phyloP scores from a whole-genome alignment of 2,113 vertebrate species.

The Eleginops maclovinus region DNA sequence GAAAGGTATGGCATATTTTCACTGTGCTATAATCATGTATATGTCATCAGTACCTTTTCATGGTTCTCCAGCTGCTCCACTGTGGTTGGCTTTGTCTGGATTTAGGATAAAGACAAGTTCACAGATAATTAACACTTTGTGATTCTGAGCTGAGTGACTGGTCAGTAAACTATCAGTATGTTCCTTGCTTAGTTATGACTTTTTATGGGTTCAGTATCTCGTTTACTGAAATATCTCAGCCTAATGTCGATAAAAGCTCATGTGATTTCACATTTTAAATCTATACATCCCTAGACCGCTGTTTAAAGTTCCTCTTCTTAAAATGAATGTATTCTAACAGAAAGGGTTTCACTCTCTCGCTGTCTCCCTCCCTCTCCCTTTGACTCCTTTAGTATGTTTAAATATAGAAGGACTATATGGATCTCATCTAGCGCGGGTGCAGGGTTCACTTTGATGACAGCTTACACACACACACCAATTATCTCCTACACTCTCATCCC shows the following conservation, averaged over 20 bases:
- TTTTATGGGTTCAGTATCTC: background rate
- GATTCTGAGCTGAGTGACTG: background rate
- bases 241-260: background rate
- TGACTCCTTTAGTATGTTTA: conserved; percentile 38
- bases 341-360: background rate
- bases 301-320: background rate
- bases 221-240: background rate
- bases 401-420: conserved; percentile 36
- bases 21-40: background rate
- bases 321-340: background rate
- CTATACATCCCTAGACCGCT: background rate
- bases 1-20: background rate
- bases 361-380: background rate
- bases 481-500: background rate
- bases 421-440: conserved; percentile 1
- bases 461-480: background rate
- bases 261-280: background rate
- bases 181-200: background rate
- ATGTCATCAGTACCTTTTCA: conserved; percentile 91
- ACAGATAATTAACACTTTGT: background rate
- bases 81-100: conserved; percentile 92
- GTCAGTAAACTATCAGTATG: background rate
- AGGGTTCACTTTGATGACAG: conserved; percentile 13
- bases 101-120: conserved; percentile 40
- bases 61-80: conserved; percentile 93